Evolutionary conservation across 2,888 invertebrate species (phyloP), one percentile per base, ranked within the genome.

Genomic region (Papilio gigon): DNA sequence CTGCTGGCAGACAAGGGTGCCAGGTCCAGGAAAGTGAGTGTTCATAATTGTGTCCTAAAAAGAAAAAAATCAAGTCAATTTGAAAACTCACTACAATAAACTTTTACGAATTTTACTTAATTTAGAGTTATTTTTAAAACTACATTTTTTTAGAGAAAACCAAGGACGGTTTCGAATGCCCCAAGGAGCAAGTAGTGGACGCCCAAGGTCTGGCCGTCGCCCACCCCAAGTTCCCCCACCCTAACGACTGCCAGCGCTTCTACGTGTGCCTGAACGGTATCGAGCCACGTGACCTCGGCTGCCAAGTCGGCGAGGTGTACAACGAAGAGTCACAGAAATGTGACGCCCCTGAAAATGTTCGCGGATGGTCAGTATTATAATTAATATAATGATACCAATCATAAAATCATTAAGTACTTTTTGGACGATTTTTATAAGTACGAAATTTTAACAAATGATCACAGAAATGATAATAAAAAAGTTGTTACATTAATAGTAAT

Each of bases 281-380:
- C 33, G 97, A 96, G 76, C 97, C 98, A n/a, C 94, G 97, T 72
- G 96, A 97, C 84, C 94, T 97, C 73, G 97, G 97, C 37, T 98
- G 98, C 89, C 94, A 94, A 80, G 94, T 95, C 66, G 97, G 98
- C 70, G 96, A 96, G 82, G 98, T 97, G n/a, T 98, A 97, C 93
- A 98, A 98, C 82, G 97, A 97, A 75, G 95, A 95, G 73, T 89
- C 94, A 0, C 95, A 96, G 87, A 94, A 94, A 83, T 98, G 98
- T 85, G 98, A 98, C 84, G 95, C 96, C 1, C 97, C 97, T 37
- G 97, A 97, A 89, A 97, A 97, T 86, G 98, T 98, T 66, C 93
- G 95, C 76, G 97, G 97, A 93, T 98, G 98, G 97, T 97, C 81
- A 93, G 94, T 88, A 72, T 59, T 27, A 20, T 4, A 8, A 47